Evolutionary conservation across 2,113 vertebrate species (phyloP).

Genomic region (Ammodramus savannarum): DNA sequence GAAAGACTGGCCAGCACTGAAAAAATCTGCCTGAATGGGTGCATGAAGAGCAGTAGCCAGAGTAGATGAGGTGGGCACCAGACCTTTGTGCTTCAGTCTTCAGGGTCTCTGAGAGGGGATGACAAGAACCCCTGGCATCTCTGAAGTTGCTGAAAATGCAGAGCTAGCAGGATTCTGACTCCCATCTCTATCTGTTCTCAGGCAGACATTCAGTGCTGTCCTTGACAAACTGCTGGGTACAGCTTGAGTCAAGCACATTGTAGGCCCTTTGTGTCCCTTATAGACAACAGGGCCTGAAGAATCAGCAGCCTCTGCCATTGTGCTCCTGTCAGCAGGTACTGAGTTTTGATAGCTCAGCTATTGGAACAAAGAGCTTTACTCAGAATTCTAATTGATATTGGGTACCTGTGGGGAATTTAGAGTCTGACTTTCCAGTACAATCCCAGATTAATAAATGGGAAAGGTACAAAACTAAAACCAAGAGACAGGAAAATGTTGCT

Average conservation of each 20-base stretch:
- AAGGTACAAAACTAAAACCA: background rate
- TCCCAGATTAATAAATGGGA: background rate
- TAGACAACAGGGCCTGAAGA: accelerated
- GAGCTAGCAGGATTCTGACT: background rate
- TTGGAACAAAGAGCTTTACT: background rate
- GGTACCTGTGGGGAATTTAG: background rate
- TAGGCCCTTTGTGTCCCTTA: background rate
- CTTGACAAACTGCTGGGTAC: background rate
- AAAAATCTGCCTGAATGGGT: background rate
- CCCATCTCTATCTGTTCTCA: background rate
- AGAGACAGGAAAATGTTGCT: background rate
- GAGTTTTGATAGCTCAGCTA: background rate
- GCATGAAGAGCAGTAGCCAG: background rate
- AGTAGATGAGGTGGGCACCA: background rate
- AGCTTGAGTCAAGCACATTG: background rate
- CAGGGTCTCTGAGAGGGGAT: background rate
- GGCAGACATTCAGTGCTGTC: background rate
- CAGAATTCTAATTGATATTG: background rate
- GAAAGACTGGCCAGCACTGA: background rate
- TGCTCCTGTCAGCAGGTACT: background rate
- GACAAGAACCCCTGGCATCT: background rate
- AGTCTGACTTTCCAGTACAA: background rate
- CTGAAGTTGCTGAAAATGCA: background rate
- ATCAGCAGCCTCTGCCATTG: background rate
- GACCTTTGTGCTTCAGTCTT: background rate